Evolutionary conservation across 2,888 invertebrate genomes (phyloP).

Genomic region (Morpho deidamia): DNA sequence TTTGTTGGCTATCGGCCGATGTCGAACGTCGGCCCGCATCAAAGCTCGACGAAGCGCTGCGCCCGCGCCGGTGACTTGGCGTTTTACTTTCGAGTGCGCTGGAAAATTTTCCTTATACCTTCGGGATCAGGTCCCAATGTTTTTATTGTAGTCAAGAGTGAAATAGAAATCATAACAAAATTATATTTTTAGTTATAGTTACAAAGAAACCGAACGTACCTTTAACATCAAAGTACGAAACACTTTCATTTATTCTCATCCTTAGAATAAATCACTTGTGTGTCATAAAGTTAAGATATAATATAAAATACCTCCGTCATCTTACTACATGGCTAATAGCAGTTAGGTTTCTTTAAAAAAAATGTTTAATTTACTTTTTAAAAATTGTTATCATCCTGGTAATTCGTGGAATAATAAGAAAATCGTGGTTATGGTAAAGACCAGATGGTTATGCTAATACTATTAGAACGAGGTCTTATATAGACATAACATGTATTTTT

Average conservation of each 20-base stretch:
- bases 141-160: constrained; percentile 22
- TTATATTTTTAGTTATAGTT: constrained; percentile 13
- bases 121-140: constrained; percentile 20
- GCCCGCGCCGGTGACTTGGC: constrained; percentile 68
- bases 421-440: too few relatives aligned
- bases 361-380: too few relatives aligned
- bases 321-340: too few relatives aligned
- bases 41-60: constrained; percentile 60
- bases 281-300: neutral
- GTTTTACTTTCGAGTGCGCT: constrained; percentile 43
- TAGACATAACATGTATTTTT: too few relatives aligned
- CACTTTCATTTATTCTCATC: constrained; percentile 1
- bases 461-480: too few relatives aligned
- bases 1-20: constrained; percentile 71
- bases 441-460: too few relatives aligned
- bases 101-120: constrained; percentile 52
- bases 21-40: constrained; percentile 73
- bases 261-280: neutral
- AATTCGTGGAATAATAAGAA: too few relatives aligned
- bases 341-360: too few relatives aligned
- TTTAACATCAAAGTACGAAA: constrained; percentile 8
- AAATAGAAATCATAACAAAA: constrained; percentile 25
- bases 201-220: constrained; percentile 9
- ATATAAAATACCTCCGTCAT: neutral
- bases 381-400: too few relatives aligned